Conservation (phyloP, 2,113 vertebrate species). For the Ceyx cyanopectus region DNA sequence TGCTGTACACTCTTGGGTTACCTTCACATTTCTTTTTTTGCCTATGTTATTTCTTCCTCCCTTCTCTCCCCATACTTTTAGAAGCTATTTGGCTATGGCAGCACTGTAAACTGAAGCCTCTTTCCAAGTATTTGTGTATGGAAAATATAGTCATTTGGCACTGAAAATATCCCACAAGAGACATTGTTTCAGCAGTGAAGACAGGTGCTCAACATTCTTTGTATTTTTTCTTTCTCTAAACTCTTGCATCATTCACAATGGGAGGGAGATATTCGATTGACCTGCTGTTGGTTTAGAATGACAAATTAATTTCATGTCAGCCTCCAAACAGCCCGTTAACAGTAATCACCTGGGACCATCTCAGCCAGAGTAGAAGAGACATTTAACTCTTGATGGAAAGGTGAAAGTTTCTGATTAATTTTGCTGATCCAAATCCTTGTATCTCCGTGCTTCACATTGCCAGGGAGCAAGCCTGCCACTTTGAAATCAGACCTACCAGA, state of each 20-base stretch:
- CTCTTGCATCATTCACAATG: slow-evolving; percentile 58
- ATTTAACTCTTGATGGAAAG: slow-evolving; percentile 31
- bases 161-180: slow-evolving; percentile 17
- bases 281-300: slow-evolving; percentile 48
- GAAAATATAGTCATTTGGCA: slow-evolving; percentile 23
- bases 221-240: slow-evolving; percentile 46
- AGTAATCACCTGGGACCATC: slow-evolving; percentile 2
- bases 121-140: neutral
- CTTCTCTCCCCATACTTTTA: neutral
- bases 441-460: neutral
- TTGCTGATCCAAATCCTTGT: neutral
- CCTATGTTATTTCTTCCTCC: neutral
- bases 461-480: neutral
- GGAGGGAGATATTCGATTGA: slow-evolving; percentile 55
- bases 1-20: neutral
- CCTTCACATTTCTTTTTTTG: neutral
- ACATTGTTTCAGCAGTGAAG: neutral
- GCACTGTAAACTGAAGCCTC: neutral
- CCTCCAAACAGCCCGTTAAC: neutral
- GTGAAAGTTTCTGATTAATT: neutral
- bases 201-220: slow-evolving; percentile 46
- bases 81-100: neutral
- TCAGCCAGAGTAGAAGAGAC: neutral
- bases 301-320: slow-evolving; percentile 64
- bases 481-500: neutral